Base-by-base conservation (phyloP, 2,797 vertebrate species). In the Nannoperca obscura region DNA sequence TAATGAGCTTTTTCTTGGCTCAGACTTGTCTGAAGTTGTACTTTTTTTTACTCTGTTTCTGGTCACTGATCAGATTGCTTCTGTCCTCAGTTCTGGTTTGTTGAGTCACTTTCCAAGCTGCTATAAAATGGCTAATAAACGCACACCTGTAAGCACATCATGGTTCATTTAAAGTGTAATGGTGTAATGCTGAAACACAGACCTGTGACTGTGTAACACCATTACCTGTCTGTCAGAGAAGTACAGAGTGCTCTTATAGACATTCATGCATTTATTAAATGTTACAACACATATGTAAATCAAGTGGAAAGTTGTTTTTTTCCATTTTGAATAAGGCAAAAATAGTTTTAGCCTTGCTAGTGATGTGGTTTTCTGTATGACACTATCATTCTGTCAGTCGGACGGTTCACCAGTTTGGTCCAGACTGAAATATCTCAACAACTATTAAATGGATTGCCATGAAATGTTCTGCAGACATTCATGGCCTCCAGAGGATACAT, bases 81-180 rank as follows among this genome's bases (percentile, higher is more conserved):
- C 40, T 40, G 72, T 47, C 50, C 74, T 80, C 30, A 1, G 47
- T 40, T 76, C 71, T 69, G 52, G 49, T 83, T 64, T 53, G 71
- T 44, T 10, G 77, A 85, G 74, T 83, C 65, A 60, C 64, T 71
- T 75, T 64, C 69, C 57, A 42, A 52, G 65, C 17, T n/a, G 78
- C 77, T 71, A 63, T 80, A 46, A 70, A 79, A 74, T 0, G 38
- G 54, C 71, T 71, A 70, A 71, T 87, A 72, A 78, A 82, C 46
- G 8, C 74, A 76, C 84, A 90, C 83, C 86, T 86, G 91, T 85
- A 81, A 85, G 74, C 42, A 82, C 71, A 72, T 54, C 76, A 68
- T 13, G 81, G 71, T 57, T 88, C 80, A 85, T 87, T 90, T 82
- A 24, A 76, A 85, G 71, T 75, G 46, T 30, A 89, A 69, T 53